Evolutionary conservation across 1,140 invertebrate genomes (phyloP), one percentile per base, ranked within the genome.

Genomic region (Drosophila kurseongensis): DNA sequence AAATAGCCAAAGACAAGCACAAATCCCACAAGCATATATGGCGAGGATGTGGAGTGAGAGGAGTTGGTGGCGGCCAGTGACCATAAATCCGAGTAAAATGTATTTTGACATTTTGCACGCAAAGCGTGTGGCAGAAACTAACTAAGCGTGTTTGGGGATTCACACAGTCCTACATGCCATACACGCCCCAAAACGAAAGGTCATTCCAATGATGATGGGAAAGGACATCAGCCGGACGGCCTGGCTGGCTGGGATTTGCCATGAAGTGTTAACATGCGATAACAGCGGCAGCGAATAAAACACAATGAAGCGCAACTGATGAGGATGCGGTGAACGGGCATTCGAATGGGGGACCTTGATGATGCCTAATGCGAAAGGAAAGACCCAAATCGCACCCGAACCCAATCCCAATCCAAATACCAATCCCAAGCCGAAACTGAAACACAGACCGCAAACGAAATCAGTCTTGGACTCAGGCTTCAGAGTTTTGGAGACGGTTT

Each of bases 31-130:
- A 52, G 67, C 45, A 71, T 14, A 61, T 32, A 63, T 36, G 23
- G 9, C 65, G 35, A 14, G 18, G 48, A 72, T 61, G 38, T 3
- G 56, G 27, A 63, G 42, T 47, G 32, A 3, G 57, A 58, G 38
- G 27, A 48, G 66, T 72, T 47, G 69, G 47, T 57, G 75, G 66
- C 81, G 75, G 16, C 71, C 67, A 88, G 78, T 88, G 83, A 89
- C 84, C 84, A 88, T 88, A 88, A 88, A 88, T 88, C 88, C 84
- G 76, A 88, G 80, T 84, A 78, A 89, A 89, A 89, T 89, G 76
- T 89, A 89, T 89, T 89, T 89, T 89, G 84, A 89, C 84, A 89
- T 89, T 89, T 84, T 80, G 84, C 84, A 89, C 84, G 84, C 83
- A 82, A 89, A 88, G 76, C 65, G 73, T 72, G 68, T 75, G 81